These are phyloP conservation scores for Pseudomugil gertrudae DNA, from an alignment of 2,797 vertebrate genomes.

Conservation along the genomic window DNA sequence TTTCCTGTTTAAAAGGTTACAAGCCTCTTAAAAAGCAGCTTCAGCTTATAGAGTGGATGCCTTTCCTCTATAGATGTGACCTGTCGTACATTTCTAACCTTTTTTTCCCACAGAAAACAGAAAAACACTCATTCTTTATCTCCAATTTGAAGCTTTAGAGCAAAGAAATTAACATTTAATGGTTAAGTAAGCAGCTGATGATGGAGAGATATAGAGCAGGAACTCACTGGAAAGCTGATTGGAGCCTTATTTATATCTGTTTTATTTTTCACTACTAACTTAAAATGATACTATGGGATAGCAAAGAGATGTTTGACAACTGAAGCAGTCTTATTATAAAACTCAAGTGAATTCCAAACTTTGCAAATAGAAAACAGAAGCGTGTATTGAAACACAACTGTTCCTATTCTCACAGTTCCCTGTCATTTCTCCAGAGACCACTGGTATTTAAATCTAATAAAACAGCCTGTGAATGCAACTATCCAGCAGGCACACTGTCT, in stretches of 20 bases:
- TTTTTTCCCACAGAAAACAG: background rate
- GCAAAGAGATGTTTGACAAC: background rate
- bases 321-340: constrained; percentile 34
- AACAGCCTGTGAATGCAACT: constrained; percentile 48
- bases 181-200: background rate
- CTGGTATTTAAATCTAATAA: constrained; percentile 77
- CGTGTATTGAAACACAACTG: constrained; percentile 60
- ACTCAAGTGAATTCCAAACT: constrained; percentile 34
- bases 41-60: background rate
- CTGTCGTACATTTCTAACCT: background rate
- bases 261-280: constrained; percentile 7
- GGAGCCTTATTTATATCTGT: constrained; percentile 2
- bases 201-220: background rate
- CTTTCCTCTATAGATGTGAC: background rate
- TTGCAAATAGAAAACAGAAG: constrained; percentile 34
- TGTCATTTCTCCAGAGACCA: constrained; percentile 55
- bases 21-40: constrained; percentile 1
- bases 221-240: background rate
- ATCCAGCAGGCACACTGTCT: constrained; percentile 52
- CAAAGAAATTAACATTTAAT: too few relatives aligned
- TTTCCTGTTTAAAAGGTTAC: constrained; percentile 8
- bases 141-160: background rate
- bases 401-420: constrained; percentile 54
- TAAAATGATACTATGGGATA: background rate
- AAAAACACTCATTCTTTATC: background rate